Conservation (phyloP, 2,113 vertebrate species). For the Actenoides hombroni region DNA sequence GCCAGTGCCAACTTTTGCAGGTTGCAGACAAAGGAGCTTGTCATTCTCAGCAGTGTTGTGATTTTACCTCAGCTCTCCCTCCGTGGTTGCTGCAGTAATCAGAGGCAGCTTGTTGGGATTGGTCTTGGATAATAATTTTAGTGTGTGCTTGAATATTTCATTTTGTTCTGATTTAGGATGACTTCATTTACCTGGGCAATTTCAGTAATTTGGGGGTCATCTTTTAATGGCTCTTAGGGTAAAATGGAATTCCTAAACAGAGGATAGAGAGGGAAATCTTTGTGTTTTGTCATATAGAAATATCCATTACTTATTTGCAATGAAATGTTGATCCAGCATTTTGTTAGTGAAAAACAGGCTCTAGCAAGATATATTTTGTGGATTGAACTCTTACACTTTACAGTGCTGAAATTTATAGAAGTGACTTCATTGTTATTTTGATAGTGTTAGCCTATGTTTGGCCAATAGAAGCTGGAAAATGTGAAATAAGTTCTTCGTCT, state of each 20-base stretch:
- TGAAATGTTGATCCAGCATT: neutral
- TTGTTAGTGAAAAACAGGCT: neutral
- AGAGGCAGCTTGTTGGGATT: neutral
- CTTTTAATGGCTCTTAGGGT: neutral
- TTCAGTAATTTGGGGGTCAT: neutral
- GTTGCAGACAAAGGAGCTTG: neutral
- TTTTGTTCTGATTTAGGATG: slow-evolving; percentile 1
- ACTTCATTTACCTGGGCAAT: neutral
- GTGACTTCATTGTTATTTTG: neutral
- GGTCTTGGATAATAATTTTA: slow-evolving; percentile 4
- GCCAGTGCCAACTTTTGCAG: neutral
- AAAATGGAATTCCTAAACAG: neutral
- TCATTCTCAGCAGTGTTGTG: neutral
- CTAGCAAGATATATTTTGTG: neutral
- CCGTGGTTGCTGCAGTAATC: neutral
- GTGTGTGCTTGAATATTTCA: neutral
- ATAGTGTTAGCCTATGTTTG: neutral
- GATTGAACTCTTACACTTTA: neutral
- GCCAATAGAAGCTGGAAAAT: neutral
- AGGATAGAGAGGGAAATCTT: neutral
- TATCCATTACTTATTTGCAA: neutral
- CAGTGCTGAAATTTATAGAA: neutral
- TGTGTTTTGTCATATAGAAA: neutral
- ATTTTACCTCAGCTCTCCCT: neutral
- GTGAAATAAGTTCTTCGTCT: neutral